A percentile compares a stretch with the other conserved stretches of the same genome.
Conservation (phyloP, 2,113 vertebrate genomes). For the Uria lomvia region DNA sequence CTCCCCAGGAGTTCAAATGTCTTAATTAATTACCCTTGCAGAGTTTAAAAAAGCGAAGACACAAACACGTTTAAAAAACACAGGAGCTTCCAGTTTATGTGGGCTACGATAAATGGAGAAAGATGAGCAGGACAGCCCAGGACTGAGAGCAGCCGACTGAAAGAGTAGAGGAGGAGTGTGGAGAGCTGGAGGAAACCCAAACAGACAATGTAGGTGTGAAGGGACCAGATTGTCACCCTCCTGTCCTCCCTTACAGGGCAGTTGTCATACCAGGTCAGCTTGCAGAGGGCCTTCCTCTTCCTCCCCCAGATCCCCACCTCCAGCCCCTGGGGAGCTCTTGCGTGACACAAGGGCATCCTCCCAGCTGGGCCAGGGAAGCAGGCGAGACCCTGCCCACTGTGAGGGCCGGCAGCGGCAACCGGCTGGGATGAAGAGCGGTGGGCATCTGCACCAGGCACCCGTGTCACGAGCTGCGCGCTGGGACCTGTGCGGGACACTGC, state of each 20-base stretch:
- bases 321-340: neutral
- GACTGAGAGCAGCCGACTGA: neutral
- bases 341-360: neutral
- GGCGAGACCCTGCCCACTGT: fast-evolving
- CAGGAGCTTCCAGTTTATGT: neutral
- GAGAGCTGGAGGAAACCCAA: neutral
- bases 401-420: neutral
- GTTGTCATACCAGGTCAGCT: neutral
- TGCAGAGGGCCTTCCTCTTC: neutral
- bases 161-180: neutral
- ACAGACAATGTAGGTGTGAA: fast-evolving
- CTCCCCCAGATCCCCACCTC: neutral
- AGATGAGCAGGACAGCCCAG: neutral
- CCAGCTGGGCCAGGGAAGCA: neutral
- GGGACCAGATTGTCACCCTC: neutral
- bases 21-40: neutral
- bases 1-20: neutral
- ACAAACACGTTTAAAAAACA: neutral
- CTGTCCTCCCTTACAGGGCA: neutral
- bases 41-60: neutral
- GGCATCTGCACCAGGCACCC: neutral
- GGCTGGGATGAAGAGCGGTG: neutral
- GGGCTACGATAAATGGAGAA: neutral
- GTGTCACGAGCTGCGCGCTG: neutral
- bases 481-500: neutral